A percentile compares a stretch with the other conserved stretches of the same genome.
These are phyloP conservation scores for Acanthochromis polyacanthus DNA, from an alignment of 2,113 vertebrate genomes.

Conservation along the genomic window DNA sequence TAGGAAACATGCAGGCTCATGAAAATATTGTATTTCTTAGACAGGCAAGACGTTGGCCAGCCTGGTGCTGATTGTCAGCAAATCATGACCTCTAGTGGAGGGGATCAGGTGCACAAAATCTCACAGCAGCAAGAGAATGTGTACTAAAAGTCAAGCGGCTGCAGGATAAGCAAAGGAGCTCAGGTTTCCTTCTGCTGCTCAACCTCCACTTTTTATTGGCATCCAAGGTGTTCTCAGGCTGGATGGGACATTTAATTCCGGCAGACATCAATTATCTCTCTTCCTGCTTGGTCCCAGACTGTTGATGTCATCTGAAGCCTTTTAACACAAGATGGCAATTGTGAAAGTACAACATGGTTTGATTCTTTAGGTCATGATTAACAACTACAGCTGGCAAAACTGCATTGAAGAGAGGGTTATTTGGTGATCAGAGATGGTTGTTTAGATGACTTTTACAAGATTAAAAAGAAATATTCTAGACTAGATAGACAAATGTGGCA, in stretches of 20 bases:
- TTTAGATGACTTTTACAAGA: no score
- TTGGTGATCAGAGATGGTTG: no score
- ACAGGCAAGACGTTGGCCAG: background rate
- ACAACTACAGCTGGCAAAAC: no score
- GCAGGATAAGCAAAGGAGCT: background rate
- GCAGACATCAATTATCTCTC: background rate
- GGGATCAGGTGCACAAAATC: background rate
- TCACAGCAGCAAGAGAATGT: background rate
- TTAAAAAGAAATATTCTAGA: no score
- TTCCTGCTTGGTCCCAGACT: no score
- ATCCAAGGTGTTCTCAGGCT: background rate
- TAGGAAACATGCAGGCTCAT: background rate
- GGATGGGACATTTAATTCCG: background rate
- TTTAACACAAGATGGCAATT: no score
- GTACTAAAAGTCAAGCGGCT: background rate
- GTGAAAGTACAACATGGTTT: no score
- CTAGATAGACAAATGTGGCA: no score
- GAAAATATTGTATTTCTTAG: slow-evolving; percentile 13
- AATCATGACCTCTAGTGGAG: slow-evolving; percentile 63
- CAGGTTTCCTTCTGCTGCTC: background rate
- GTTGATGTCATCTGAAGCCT: no score
- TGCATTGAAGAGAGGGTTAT: no score
- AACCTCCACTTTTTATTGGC: background rate
- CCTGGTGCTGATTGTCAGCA: slow-evolving; percentile 28
- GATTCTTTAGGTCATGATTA: no score